Evolutionary conservation across 2,797 vertebrate species (phyloP).

Genomic region (Agapornis canus): DNA sequence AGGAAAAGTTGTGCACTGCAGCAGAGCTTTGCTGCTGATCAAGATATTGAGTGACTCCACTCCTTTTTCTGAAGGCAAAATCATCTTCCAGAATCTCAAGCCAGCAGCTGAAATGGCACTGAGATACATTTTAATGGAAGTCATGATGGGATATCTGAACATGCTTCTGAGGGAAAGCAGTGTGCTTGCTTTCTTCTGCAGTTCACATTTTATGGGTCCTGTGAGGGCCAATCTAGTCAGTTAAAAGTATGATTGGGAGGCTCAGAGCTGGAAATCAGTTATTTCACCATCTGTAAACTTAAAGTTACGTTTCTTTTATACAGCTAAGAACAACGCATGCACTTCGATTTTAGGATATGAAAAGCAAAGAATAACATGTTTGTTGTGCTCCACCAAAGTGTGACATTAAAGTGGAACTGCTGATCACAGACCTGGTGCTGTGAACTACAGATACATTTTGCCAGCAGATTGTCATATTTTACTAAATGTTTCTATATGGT

Average conservation of each 20-base stretch:
- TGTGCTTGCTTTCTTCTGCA: fast-evolving
- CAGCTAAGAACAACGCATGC: fast-evolving
- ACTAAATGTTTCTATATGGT: background rate
- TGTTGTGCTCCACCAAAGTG: fast-evolving
- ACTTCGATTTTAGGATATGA: background rate
- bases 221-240: background rate
- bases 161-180: fast-evolving
- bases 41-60: background rate
- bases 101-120: background rate
- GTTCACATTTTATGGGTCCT: background rate
- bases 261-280: background rate
- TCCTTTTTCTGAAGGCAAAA: background rate
- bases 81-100: background rate
- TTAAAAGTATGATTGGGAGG: background rate
- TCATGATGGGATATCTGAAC: fast-evolving
- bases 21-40: background rate
- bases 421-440: background rate
- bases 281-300: background rate
- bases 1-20: background rate
- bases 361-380: fast-evolving
- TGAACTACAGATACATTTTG: background rate
- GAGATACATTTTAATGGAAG: background rate
- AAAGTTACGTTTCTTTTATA: background rate
- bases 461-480: background rate
- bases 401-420: background rate